Base-by-base conservation (phyloP, 2,797 vertebrate genomes). In the Ataeniobius toweri region DNA sequence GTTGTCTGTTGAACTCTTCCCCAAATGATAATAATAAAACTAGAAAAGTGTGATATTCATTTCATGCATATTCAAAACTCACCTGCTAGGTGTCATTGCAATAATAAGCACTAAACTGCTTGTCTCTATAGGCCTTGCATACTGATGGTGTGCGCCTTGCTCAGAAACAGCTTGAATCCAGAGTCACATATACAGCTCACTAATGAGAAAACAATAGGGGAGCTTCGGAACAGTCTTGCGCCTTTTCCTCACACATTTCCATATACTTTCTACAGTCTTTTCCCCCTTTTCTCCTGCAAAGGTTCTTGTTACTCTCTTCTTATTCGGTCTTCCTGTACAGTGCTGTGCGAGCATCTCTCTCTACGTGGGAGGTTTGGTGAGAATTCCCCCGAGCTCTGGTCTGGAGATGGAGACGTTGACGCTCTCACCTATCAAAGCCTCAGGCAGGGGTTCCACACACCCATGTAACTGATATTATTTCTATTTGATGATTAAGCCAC, bases 361-460 rank as follows among this genome's bases (percentile, higher is more conserved):
- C 59, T 71, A 58, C 84, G 89, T 84, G 89, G 85, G 81, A 86
- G 85, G 80, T 80, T 81, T 83, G 85, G 91, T 87, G 91, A 89
- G 86, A 93, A 93, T 93, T 89, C 86, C 89, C 88, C 86, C 39
- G 83, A 91, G 84, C 82, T 87, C 78, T 80, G 85, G 89, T 89
- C 87, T 86, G 87, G 92, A 88, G 91, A 94, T 84, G 85, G 80
- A 75, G 86, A 91, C 90, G 87, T 89, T 93, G 88, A 91, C 85
- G 65, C 87, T 95, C 92, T 93, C 94, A 94, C 93, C 93, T 95
- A 95, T 95, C 92, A 95, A 89, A 91, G 91, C 88, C 86, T 92
- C 92, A 91, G 94, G 94, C 86, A 82, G 94, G 94, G 91, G 93
- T 88, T 84, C 91, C 76, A 58, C 88, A 87, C 88, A 77, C 85